phyloP scores from a whole-genome alignment of 2,888 invertebrate genomes.

The Meta bourneti region DNA sequence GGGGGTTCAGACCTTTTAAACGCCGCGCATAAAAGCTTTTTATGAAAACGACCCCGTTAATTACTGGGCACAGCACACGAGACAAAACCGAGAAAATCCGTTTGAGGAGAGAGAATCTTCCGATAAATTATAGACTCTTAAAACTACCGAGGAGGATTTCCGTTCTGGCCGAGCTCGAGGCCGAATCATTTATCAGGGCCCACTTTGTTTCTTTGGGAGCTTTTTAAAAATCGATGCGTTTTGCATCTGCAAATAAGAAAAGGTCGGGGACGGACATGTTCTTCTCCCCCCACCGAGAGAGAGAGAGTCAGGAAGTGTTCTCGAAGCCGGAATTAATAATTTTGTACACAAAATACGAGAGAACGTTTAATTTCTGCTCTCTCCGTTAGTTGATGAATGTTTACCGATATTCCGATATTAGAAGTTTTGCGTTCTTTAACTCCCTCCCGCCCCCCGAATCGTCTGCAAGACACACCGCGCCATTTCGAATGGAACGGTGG shows the following conservation, averaged over 20 bases:
- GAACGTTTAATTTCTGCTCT: conserved; percentile 61
- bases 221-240: conserved; percentile 70
- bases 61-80: conserved; percentile 50
- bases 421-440: conserved; percentile 64
- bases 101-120: conserved; percentile 19
- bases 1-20: conserved; percentile 46
- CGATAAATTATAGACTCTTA: conserved; percentile 70
- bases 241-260: conserved; percentile 49
- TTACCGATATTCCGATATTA: conserved; percentile 73
- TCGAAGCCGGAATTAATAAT: conserved; percentile 64
- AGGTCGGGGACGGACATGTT: conserved; percentile 54
- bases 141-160: conserved; percentile 1
- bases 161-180: conserved; percentile 47
- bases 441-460: conserved; percentile 43
- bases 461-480: conserved; percentile 45
- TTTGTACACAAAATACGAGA: conserved; percentile 68
- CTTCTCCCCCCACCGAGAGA: conserved; percentile 27
- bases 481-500: conserved; percentile 1
- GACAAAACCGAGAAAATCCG: conserved; percentile 64
- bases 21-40: conserved; percentile 54
- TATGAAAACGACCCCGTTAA: conserved; percentile 73
- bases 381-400: conserved; percentile 68
- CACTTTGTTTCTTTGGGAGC: conserved; percentile 51
- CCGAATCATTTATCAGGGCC: conserved; percentile 70
- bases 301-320: conserved; percentile 54